Evolutionary conservation across 2,113 vertebrate genomes (phyloP), one percentile per base, ranked within the genome.

Genomic region (Dicrurus megarhynchus): DNA sequence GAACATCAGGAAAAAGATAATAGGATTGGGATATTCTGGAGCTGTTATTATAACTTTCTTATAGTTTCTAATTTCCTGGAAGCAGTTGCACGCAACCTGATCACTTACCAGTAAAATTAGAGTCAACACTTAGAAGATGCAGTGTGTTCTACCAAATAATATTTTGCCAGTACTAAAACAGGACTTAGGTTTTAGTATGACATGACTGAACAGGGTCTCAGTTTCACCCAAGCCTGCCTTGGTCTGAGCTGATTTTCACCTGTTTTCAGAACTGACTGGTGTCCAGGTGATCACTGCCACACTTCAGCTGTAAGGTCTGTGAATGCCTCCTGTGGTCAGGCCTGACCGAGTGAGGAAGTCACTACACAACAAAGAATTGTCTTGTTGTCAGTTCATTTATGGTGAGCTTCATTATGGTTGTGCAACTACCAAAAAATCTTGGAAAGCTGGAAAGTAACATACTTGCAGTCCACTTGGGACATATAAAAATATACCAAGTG

Each of bases 31-130:
- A 24, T 39, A 63, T 42, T 44, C 8, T 63, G 27, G 68, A 50
- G 11, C 1, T 33, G 47, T 67, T 77, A 47, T 60, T 28, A 27
- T 57, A 32, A 71, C 26, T 57, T 67, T 47, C 12, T 32, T 50
- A 20, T 41, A 9, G 6, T 59, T 84, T 78, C 24, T 35, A 10
- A 44, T 77, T 78, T 78, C 8, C 49, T 93, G 39, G 18, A 64
- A 55, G 19, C 20, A 32, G 8, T 37, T 70, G 10, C 22, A 59
- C 0, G 0, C 16, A 69, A 6, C 5, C 16, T 19, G 4, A 41
- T 73, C 7, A 32, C 7, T 75, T 60, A 46, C 4, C 7, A 49
- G 26, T 41, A 76, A 84, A 70, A 35, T 9, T 6, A 37, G 7
- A n/a, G 19, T 50, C 27, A 78, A 61, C 4, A 18, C 15, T 80